Conservation (phyloP, 2,797 vertebrate genomes). For the Mus spretus region DNA sequence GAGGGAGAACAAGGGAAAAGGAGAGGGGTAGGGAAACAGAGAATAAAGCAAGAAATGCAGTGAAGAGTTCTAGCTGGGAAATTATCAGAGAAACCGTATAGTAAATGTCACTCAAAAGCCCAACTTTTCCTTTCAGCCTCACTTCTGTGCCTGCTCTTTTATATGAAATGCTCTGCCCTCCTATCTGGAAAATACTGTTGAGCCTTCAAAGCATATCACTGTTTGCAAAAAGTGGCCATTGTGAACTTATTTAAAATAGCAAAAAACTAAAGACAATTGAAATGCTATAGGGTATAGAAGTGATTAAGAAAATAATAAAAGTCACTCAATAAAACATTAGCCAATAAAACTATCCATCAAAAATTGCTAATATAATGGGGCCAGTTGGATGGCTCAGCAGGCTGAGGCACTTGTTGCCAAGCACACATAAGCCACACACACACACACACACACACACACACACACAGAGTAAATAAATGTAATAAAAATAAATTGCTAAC, state of each 20-base stretch:
- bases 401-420: background rate
- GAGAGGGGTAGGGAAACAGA: background rate
- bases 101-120: background rate
- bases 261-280: conserved; percentile 63
- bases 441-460: background rate
- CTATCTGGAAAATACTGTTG: background rate
- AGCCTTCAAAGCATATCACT: conserved; percentile 42
- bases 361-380: conserved; percentile 22
- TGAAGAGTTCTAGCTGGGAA: conserved; percentile 24
- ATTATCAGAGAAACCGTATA: conserved; percentile 37
- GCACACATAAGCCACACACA: background rate
- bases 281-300: conserved; percentile 51
- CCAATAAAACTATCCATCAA: conserved; percentile 58
- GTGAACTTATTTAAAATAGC: conserved; percentile 36
- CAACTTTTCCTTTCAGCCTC: conserved; percentile 30
- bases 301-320: conserved; percentile 33
- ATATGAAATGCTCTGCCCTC: background rate
- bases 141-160: background rate
- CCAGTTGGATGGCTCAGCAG: background rate
- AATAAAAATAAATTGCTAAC: background rate
- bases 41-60: background rate
- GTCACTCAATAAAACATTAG: conserved; percentile 55
- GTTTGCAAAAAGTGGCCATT: conserved; percentile 45
- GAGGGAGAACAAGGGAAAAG: background rate
- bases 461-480: background rate